Evolutionary conservation across 2,113 vertebrate species (phyloP), one percentile per base, ranked within the genome.

Genomic region (Syrmaticus mikado): DNA sequence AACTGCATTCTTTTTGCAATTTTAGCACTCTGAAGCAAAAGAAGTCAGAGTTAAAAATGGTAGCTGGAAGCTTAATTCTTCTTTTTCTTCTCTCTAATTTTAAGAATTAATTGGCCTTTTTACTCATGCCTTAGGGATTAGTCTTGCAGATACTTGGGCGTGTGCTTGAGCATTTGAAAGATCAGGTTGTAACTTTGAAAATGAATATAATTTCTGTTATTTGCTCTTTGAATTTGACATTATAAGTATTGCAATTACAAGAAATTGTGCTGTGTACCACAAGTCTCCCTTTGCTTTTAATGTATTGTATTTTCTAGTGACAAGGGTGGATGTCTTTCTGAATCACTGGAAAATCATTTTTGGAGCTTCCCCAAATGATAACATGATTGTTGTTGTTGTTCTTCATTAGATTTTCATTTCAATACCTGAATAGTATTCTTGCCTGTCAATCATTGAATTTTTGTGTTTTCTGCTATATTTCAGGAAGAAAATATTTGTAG

Each of bases 341-440:
- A 96, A 93, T 94, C 87, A 93, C 53, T 95, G 88, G 90, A 88
- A 97, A 95, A 91, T 57, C 36, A 93, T 94, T 85, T 40, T 94
- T 94, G 82, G 82, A 45, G 62, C 50, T 92, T 89, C 75, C 62
- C 7, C 80, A 96, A 93, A 94, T 84, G 34, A 83, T 86, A 92
- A n/a, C 18, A 43, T 65, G 74, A 87, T 85, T 94, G 78, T 64
- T 80, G 36, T 62, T 77, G 74, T 88, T 94, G 64, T 15, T 82
- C 5, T 94, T 96, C 75, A 53, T 96, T 94, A 91, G 88, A 86
- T 96, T 96, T 94, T 87, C 32, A 89, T 95, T 96, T 93, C 66
- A 91, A 30, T 87, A 83, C 77, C 46, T 90, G 73, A 95, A 79
- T 88, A 48, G 41, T 68, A 34, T 52, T 61, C 76, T 79, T 93